Base-by-base conservation (phyloP, 2,797 vertebrate genomes). In the Acipenser ruthenus region DNA sequence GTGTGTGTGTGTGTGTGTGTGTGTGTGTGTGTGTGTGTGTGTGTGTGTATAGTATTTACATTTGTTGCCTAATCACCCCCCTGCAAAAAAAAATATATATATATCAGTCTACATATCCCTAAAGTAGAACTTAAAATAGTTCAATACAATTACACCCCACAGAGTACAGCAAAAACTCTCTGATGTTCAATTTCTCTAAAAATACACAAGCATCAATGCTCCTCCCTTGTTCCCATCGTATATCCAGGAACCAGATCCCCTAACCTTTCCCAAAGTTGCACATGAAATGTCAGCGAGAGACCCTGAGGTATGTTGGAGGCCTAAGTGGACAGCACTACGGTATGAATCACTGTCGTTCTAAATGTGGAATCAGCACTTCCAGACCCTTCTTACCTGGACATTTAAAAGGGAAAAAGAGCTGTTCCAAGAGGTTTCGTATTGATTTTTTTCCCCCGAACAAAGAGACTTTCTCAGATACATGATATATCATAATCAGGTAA, bases 401-500 rank as follows among this genome's bases (percentile, higher is more conserved):
- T 66, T 67, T 76, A 76, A 72, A 74, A 77, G 68, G 63, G 68
- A 67, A 71, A 73, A 79, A 78, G 64, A 79, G 76, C 67, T 72
- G 73, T 76, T 86, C 70, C 77, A 62, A 69, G 80, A 80, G 74
- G 80, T 79, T 72, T 69, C 11, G 60, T 86, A 93, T 90, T 82
- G 89, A 93, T 92, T 93, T 89, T 83, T 78, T 65, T 70, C 23
- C 66, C 70, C 74, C 37, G 80, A 89, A 91, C 86, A 91, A 93
- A 91, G 88, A 90, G 86, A 87, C 79, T 89, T 87, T 86, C 75
- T 81, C 74, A 65, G 78, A 89, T 88, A 89, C 88, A 92, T 88
- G 91, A 89, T 87, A 86, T 71, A 88, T 92, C 90, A 93, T 92
- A 86, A 93, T 91, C 87, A 89, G 84, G 71, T 88, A 83, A 91